phyloP scores from a whole-genome alignment of 2,113 vertebrate species.

The Bombycilla garrulus region DNA sequence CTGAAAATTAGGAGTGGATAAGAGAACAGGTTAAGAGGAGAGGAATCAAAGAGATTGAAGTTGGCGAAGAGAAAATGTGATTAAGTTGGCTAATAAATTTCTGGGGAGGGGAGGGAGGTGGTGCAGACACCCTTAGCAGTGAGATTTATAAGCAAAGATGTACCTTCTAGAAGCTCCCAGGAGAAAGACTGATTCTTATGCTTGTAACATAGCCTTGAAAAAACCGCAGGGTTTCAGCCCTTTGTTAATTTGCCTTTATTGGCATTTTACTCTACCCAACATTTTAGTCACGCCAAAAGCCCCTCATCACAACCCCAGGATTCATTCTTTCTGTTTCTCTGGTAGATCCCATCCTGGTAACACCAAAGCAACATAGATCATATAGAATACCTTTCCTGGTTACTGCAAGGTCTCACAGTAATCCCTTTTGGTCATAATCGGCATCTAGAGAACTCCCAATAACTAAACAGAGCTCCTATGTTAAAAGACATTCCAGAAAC shows the following conservation, averaged over 20 bases:
- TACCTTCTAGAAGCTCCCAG: background rate
- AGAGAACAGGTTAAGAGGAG: background rate
- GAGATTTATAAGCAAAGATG: background rate
- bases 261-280: background rate
- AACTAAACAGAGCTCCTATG: background rate
- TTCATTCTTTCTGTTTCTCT: background rate
- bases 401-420: background rate
- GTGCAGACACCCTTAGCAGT: background rate
- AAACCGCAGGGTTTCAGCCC: background rate
- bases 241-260: background rate
- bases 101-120: background rate
- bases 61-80: background rate
- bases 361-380: background rate
- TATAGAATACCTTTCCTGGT: background rate
- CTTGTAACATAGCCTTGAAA: background rate
- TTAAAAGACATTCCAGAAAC: background rate
- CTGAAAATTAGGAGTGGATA: background rate
- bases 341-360: background rate
- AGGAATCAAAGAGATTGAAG: background rate
- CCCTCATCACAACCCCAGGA: background rate
- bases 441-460: background rate
- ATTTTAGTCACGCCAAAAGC: background rate
- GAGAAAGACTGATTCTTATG: background rate
- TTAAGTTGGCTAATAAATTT: background rate
- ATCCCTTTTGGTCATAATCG: background rate